A percentile compares a stretch with the other conserved stretches of the same genome.
phyloP scores from a whole-genome alignment of 2,797 vertebrate genomes.

The Neomorphus geoffroyi region DNA sequence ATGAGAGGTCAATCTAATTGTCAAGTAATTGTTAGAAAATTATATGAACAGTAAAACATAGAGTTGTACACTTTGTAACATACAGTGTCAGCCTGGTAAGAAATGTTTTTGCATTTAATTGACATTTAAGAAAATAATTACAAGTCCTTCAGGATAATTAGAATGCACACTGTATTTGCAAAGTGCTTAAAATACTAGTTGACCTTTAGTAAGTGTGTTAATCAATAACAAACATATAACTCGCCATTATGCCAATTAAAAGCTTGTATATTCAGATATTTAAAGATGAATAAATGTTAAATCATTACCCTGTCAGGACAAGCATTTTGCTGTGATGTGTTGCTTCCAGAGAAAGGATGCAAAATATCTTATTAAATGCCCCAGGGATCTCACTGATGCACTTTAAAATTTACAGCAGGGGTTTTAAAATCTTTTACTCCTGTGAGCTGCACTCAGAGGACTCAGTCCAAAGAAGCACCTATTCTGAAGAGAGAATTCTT shows the following conservation, averaged over 20 bases:
- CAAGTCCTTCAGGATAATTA: conserved; percentile 55
- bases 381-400: background rate
- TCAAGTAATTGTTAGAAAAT: conserved; percentile 54
- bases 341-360: background rate
- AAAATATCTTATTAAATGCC: background rate
- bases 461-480: background rate
- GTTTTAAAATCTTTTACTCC: background rate
- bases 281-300: conserved; percentile 39
- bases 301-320: background rate
- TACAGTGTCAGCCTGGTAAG: background rate
- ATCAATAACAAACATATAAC: conserved; percentile 63
- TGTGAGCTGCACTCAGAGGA: background rate
- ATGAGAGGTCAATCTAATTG: conserved; percentile 44
- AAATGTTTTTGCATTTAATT: conserved; percentile 66
- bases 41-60: conserved; percentile 21
- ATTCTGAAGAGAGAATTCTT: background rate
- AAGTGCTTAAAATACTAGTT: conserved; percentile 56
- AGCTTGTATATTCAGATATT: background rate
- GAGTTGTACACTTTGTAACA: conserved; percentile 14
- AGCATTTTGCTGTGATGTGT: background rate
- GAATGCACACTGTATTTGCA: conserved; percentile 42
- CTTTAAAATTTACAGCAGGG: background rate
- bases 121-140: conserved; percentile 71
- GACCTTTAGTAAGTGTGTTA: conserved; percentile 65
- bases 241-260: conserved; percentile 53